A percentile compares a stretch with the other conserved stretches of the same genome.
Conservation (phyloP, 2,797 vertebrate genomes). For the Karalla daura region DNA sequence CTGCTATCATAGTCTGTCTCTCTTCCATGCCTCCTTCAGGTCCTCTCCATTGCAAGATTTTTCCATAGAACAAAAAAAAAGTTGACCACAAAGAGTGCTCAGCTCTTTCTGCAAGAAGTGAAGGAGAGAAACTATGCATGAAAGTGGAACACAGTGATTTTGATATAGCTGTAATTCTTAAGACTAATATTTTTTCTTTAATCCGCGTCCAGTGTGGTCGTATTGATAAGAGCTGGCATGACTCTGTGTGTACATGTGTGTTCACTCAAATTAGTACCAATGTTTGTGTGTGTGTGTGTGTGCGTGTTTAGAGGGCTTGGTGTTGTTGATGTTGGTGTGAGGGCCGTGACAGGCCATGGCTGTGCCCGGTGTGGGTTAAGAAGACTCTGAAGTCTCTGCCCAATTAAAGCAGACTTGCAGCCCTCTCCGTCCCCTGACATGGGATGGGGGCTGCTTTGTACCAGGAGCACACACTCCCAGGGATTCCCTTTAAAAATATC, state of each 20-base stretch:
- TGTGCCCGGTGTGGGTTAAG: constrained; percentile 81
- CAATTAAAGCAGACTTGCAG: constrained; percentile 85
- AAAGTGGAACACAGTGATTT: constrained; percentile 70
- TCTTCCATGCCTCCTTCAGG: constrained; percentile 22
- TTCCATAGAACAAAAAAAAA: constrained; percentile 26
- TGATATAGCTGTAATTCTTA: constrained; percentile 70
- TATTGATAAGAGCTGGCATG: constrained; percentile 80
- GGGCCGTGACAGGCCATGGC: constrained; percentile 78
- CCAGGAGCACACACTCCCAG: constrained; percentile 84
- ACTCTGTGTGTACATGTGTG: constrained; percentile 56
- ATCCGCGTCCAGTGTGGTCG: constrained; percentile 73
- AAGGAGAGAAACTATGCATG: constrained; percentile 63
- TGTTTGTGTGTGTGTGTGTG: constrained; percentile 63
- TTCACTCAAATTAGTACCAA: constrained; percentile 65
- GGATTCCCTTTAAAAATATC: constrained; percentile 91
- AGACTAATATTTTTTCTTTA: constrained; percentile 68
- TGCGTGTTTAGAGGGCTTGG: constrained; percentile 51
- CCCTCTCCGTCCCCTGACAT: constrained; percentile 81
- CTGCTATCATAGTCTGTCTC: constrained; percentile 7
- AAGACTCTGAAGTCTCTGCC: constrained; percentile 85
- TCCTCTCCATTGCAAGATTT: constrained; percentile 29
- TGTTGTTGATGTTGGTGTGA: constrained; percentile 74
- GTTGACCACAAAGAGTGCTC: constrained; percentile 44
- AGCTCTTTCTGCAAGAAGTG: constrained; percentile 32
- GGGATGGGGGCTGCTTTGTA: constrained; percentile 84